Evolutionary conservation across 2,888 invertebrate species (phyloP).

Genomic region (Beris morrisii): DNA sequence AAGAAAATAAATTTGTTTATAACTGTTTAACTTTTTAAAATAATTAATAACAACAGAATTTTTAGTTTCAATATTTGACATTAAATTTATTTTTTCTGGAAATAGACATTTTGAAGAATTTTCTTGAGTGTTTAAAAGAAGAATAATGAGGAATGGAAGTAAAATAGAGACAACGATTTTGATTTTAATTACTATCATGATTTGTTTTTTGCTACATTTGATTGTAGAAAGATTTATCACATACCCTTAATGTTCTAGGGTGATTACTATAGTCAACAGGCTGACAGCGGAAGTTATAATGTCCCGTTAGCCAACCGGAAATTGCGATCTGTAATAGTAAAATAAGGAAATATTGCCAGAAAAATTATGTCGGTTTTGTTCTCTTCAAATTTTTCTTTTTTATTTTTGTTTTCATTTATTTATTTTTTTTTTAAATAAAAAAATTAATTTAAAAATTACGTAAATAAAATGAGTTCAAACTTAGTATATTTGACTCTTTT

Average conservation of each 20-base stretch:
- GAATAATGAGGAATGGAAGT: neutral
- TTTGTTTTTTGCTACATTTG: neutral
- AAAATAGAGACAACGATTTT: constrained; percentile 11
- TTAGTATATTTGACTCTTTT: too few relatives aligned
- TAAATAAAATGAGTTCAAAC: too few relatives aligned
- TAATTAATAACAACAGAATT: too few relatives aligned
- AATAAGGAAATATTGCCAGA: constrained; percentile 22
- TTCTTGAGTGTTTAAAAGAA: too few relatives aligned
- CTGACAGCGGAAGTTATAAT: constrained; percentile 94
- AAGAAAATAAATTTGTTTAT: too few relatives aligned
- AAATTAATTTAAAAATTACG: too few relatives aligned
- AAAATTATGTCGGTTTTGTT: neutral
- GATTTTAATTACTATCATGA: neutral
- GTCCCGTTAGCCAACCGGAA: constrained; percentile 93
- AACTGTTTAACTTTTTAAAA: too few relatives aligned
- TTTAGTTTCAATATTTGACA: too few relatives aligned
- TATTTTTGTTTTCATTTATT: too few relatives aligned
- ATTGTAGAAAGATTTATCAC: constrained; percentile 47
- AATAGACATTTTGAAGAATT: too few relatives aligned
- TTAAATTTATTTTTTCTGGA: too few relatives aligned
- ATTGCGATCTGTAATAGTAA: constrained; percentile 72
- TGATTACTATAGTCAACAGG: constrained; percentile 93
- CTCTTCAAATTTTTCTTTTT: neutral
- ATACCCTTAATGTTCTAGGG: constrained; percentile 88
- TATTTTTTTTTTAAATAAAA: too few relatives aligned